Evolutionary conservation across 2,888 invertebrate species (phyloP).

Genomic region (Autographa gamma): DNA sequence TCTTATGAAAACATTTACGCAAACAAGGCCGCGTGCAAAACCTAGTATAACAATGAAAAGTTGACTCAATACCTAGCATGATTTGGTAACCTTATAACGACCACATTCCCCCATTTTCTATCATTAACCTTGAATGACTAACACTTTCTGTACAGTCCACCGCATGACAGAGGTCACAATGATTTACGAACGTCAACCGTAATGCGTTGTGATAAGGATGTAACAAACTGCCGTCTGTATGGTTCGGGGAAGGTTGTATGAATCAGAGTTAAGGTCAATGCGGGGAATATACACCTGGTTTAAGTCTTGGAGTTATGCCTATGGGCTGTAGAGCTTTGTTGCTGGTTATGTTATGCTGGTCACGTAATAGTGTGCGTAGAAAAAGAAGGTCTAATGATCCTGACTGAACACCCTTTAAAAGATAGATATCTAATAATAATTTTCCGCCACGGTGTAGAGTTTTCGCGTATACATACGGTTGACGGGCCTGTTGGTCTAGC

Average conservation of each 20-base stretch:
- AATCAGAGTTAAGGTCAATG: conserved; percentile 1
- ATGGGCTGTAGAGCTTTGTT: neutral
- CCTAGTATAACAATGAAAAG: neutral
- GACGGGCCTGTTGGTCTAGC: no score
- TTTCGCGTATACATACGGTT: no score
- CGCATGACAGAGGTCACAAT: neutral
- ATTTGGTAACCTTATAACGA: neutral
- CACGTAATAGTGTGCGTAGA: no score
- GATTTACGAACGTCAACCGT: neutral
- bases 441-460: no score
- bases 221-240: neutral
- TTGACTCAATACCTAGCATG: neutral
- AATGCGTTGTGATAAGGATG: neutral
- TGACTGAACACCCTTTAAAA: no score
- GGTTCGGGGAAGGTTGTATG: neutral
- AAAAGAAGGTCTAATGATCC: no score
- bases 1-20: no score
- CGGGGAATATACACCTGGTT: neutral
- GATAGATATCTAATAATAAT: no score
- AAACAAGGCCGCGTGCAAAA: neutral
- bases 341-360: neutral
- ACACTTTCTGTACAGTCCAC: neutral
- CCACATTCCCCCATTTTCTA: neutral
- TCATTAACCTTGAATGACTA: conserved; percentile 2
- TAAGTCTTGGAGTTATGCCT: neutral